Evolutionary conservation across 1,140 invertebrate species (phyloP).

Genomic region (Pseudomyrmex dendroicus): DNA sequence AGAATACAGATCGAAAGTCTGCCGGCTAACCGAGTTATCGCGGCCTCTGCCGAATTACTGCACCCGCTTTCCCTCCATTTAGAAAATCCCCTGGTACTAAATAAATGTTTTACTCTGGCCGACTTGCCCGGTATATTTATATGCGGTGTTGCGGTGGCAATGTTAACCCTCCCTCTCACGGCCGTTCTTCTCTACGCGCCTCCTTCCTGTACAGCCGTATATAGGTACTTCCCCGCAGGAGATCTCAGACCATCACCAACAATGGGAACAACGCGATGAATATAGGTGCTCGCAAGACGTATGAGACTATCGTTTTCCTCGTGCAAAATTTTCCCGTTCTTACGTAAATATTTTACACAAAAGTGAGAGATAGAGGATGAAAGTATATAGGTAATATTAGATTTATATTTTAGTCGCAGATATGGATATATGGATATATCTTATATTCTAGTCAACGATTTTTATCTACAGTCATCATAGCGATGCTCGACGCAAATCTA

Average conservation of each 20-base stretch:
- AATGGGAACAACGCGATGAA: constrained; percentile 45
- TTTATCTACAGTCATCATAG: too few relatives aligned
- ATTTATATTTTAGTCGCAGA: not conserved
- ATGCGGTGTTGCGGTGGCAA: constrained; percentile 76
- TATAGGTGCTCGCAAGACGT: constrained; percentile 69
- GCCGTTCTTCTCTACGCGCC: not conserved
- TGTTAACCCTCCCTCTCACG: constrained; percentile 26
- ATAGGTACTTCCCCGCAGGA: constrained; percentile 40
- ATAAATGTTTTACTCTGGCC: constrained; percentile 83
- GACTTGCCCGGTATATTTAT: constrained; percentile 77
- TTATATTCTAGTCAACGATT: too few relatives aligned
- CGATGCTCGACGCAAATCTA: constrained; percentile 26
- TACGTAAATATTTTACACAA: constrained; percentile 77
- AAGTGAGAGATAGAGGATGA: not conserved
- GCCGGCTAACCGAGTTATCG: constrained; percentile 82
- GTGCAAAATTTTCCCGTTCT: constrained; percentile 74
- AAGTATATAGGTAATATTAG: too few relatives aligned
- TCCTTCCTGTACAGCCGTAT: constrained; percentile 32
- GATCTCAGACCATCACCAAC: constrained; percentile 35
- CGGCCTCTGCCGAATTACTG: constrained; percentile 65
- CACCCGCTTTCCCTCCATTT: constrained; percentile 76
- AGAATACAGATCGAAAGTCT: constrained; percentile 83
- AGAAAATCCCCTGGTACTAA: constrained; percentile 82
- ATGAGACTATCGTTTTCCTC: constrained; percentile 71
- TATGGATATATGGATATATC: too few relatives aligned